Base-by-base conservation (phyloP, 2,888 invertebrate species). In the Loripinus fragilis region DNA sequence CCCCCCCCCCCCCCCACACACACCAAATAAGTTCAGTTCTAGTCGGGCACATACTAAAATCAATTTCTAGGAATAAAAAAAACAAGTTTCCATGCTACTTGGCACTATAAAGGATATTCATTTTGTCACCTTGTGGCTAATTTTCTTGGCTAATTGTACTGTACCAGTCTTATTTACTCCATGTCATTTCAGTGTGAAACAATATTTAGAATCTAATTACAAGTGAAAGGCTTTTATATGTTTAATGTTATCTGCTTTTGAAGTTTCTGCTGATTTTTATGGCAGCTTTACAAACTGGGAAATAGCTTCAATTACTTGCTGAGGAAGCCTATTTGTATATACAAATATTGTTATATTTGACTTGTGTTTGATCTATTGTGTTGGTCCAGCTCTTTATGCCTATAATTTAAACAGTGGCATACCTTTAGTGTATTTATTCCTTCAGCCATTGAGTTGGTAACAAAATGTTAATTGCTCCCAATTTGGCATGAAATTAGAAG, bases 191-290 rank as follows among this genome's bases (percentile, higher is more conserved):
- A 7, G 55, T 55, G 55, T 55, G 55, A 55, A 55, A 55, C 55
- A 55, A 55, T 55, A 55, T 55, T 55, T 55, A 55, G 25, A 55
- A 55, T 55, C 55, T 55, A 55, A 55, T 55, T 55, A 55, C 55
- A 10, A 28, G 15, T 55, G 25, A 55, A 55, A 55, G 23, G 55
- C 55, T 66, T 66, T 66, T 66, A 38, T 42, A 15, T 23, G 66
- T 38, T 66, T 42, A 42, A 66, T 66, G 66, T 66, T 17, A 66
- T n/a, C 41, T 28, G 35, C 66, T 66, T 66, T 66, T 23, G 41
- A 66, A 25, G 41, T 66, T 38, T 55, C 35, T 66, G 41, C 38
- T 66, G 66, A 66, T 38, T 66, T 65, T 66, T 66, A 41, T 38
- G 66, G 66, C 25, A 66, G 38, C 66, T 66, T 28, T 66, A 41